These are phyloP conservation scores for Lepidonotus clava DNA, from an alignment of 2,888 invertebrate species.

Conservation along the genomic window DNA sequence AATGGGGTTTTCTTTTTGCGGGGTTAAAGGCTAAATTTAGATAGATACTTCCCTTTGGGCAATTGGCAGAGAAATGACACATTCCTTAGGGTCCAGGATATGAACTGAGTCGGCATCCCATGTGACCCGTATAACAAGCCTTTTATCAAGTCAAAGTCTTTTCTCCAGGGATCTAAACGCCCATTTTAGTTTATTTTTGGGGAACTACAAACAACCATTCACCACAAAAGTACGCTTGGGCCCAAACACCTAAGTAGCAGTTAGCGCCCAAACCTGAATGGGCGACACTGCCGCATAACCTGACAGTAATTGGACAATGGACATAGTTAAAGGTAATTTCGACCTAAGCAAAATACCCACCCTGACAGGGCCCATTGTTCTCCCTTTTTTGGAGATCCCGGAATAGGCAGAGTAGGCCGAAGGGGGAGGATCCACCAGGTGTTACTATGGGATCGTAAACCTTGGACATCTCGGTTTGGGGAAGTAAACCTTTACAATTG, in stretches of 20 bases:
- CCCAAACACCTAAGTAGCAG: too few species aligned
- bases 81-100: neutral
- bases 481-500: too few species aligned
- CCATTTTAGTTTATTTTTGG: too few species aligned
- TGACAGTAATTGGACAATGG: constrained; percentile 23
- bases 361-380: neutral
- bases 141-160: neutral
- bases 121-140: neutral
- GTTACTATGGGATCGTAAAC: constrained; percentile 4
- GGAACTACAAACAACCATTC: too few species aligned
- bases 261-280: too few species aligned
- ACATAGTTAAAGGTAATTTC: neutral
- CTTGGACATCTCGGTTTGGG: too few species aligned
- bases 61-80: neutral
- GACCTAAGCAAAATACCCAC: neutral
- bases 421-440: neutral
- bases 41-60: neutral
- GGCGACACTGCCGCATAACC: neutral
- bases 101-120: neutral
- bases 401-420: neutral
- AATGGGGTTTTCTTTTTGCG: too few species aligned
- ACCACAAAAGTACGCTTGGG: too few species aligned
- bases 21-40: constrained; percentile 1
- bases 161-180: neutral
- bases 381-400: neutral